These are phyloP conservation scores for Chrysogorgia sp. DNA, from an alignment of 92 coral and sea anemone species.

Conservation along the genomic window DNA sequence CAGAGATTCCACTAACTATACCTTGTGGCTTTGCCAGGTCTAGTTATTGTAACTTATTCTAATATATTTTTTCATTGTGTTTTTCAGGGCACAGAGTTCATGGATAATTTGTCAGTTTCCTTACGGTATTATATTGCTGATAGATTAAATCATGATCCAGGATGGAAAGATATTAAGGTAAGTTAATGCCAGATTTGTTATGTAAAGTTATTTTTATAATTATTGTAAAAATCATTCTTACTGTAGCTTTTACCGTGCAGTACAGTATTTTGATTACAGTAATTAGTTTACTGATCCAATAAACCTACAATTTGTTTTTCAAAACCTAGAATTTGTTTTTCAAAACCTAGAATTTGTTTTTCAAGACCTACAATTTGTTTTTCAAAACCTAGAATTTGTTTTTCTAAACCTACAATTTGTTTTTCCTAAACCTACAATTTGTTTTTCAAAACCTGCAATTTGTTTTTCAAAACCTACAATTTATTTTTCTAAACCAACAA, in stretches of 20 bases:
- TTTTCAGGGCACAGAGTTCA: slow-evolving; percentile 91
- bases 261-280: neutral
- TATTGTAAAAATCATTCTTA: neutral
- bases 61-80: neutral
- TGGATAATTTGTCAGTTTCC: slow-evolving; percentile 89
- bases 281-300: too few species aligned
- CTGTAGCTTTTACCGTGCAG: neutral
- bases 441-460: too few species aligned
- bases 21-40: neutral
- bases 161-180: slow-evolving; percentile 96
- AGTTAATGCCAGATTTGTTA: neutral
- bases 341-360: too few species aligned
- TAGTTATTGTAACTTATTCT: neutral
- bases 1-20: neutral
- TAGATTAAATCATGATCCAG: slow-evolving; percentile 93
- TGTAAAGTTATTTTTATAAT: neutral
- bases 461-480: too few species aligned
- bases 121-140: slow-evolving; percentile 91
- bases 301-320: too few species aligned
- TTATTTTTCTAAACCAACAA: too few species aligned
- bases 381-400: too few species aligned
- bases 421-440: too few species aligned
- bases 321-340: too few species aligned
- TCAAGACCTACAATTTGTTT: too few species aligned
- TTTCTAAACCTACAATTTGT: too few species aligned